Evolutionary conservation across 2,797 vertebrate genomes (phyloP), one percentile per base, ranked within the genome.

Genomic region (Lacerta agilis): DNA sequence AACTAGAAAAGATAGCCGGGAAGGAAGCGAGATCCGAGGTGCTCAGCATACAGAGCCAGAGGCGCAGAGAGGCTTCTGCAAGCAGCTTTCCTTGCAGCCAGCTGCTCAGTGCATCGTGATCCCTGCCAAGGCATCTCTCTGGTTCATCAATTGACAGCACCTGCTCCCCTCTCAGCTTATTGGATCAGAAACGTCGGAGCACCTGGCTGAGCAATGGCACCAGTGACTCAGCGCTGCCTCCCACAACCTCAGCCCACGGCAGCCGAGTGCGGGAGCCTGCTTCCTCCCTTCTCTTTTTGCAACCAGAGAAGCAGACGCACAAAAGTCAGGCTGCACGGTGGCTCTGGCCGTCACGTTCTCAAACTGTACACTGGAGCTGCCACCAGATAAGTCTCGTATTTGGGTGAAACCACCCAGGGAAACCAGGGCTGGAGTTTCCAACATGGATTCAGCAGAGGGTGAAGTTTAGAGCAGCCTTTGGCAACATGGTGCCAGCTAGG

Each of bases 91-190:
- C 89, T 95, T 90, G 91, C 2, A 94, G 90, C 78, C 94, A 92
- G 94, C 89, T 94, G 94, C 76, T 71, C 66, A 76, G 33, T 77
- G 75, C 33, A 90, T 89, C 25, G 20, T 3, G 66, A 80, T 85
- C 82, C 91, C 91, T 92, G 92, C 89, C 77, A 92, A 87, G 71
- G 90, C 71, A 78, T 76, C 86, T 76, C 86, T 36, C 82, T 64
- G 1, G 79, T 89, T 71, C 0, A 1, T 94, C 91, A 94, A 88
- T 91, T 94, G 92, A 92, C 91, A 92, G 91, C 93, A 95, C 93
- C 95, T 95, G 93, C 88, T 94, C 88, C 90, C 85, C 83, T 33
- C 29, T 33, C 29, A 38, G 38, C 29, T 85, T 83, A 29, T 83
- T 75, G 88, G 45, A 93, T 89, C 73, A 83, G 66, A 91, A 1